A percentile compares a stretch with the other conserved stretches of the same genome.
These are phyloP conservation scores for Morpho achilles DNA, from an alignment of 2,888 invertebrate genomes.

Conservation along the genomic window DNA sequence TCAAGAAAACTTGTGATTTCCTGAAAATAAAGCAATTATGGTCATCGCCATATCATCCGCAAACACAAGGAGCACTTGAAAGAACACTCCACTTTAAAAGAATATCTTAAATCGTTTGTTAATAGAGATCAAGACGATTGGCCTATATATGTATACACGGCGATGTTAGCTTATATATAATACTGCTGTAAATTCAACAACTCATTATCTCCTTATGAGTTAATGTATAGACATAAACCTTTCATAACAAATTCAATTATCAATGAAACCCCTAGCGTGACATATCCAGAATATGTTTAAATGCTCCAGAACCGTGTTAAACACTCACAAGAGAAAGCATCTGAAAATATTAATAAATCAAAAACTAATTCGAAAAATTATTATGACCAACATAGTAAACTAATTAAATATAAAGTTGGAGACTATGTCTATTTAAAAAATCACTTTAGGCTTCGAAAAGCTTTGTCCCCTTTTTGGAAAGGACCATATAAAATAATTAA, in stretches of 20 bases:
- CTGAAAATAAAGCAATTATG: conserved; percentile 23
- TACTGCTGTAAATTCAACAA: conserved; percentile 15
- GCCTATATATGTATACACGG: conserved; percentile 26
- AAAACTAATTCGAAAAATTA: no score
- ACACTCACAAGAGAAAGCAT: conserved; percentile 10
- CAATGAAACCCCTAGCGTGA: neutral
- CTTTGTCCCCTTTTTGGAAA: no score
- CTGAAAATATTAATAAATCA: no score
- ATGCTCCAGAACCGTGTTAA: conserved; percentile 9
- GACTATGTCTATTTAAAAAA: no score
- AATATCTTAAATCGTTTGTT: conserved; percentile 24
- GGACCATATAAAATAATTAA: no score
- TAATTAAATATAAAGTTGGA: no score
- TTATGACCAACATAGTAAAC: no score
- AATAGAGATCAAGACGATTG: conserved; percentile 24
- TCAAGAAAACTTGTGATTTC: conserved; percentile 17
- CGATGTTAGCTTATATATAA: conserved; percentile 23
- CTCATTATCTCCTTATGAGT: conserved; percentile 15
- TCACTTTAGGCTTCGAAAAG: no score
- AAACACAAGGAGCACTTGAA: conserved; percentile 24
- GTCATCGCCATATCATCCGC: conserved; percentile 24
- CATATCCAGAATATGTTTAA: conserved; percentile 12
- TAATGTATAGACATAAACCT: conserved; percentile 18
- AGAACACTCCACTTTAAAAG: conserved; percentile 25
- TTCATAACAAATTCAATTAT: conserved; percentile 10